Base-by-base conservation (phyloP, 2,888 invertebrate species). In the Petrophora chlorosata region DNA sequence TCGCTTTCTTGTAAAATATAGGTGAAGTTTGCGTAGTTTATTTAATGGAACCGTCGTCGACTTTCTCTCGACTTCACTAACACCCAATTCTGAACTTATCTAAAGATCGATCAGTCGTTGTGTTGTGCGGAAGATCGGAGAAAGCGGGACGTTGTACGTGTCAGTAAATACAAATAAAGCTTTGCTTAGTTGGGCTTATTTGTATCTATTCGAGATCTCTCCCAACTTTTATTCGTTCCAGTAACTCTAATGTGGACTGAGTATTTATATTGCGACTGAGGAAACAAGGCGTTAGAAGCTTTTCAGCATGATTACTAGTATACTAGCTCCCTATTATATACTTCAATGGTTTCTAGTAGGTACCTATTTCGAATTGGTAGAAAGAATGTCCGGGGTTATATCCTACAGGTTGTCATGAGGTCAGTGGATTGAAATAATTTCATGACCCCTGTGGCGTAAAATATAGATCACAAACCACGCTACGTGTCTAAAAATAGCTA, bases 1-100 rank as follows among this genome's bases (percentile, higher is more conserved):
- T 82, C 67, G 74, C 59, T 67, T 74, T 61, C 78, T 67, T 63
- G 69, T 79, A 73, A 84, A 80, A 82, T 82, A 82, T 82, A 67
- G 74, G 66, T 62, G 56, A 82, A 84, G 78, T 84, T 82, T 30
- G 65, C 63, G 67, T 75, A 76, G 75, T 77, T 79, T 73, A 76
- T 79, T 80, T 77, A 79, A 77, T 77, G 74, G 73, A 68, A 53
- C 70, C 68, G 70, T 77, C 78, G 72, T 62, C 76, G 70, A 73
- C 62, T 73, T 76, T 67, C 50, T 56, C 58, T 33, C 48, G 64
- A 70, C 63, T 74, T 63, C 52, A 60, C 71, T 66, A 70, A 67
- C 67, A 67, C 66, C 61, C 65, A 59, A 72, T 74, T 59, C 61
- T 47, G 57, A 71, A 73, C 61, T 68, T 75, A 79, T 82, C 77